Evolutionary conservation across 2,888 invertebrate genomes (phyloP), one percentile per base, ranked within the genome.

Genomic region (Netelia virgata): DNA sequence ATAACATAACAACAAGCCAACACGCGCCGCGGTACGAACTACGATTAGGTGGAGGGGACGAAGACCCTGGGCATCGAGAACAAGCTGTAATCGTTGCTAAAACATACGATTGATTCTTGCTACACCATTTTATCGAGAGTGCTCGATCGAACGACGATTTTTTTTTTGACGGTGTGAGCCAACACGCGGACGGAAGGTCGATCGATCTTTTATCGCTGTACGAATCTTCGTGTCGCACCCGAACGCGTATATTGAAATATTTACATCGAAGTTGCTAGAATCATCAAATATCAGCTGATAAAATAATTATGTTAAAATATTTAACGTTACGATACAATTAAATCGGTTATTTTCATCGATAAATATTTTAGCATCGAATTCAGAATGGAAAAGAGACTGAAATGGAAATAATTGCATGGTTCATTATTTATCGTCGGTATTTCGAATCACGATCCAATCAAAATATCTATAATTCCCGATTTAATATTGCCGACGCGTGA

Each of bases 51-150:
- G 57, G 81, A 66, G 74, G 78, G 72, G 75, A n/a, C n/a, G 28
- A 36, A 76, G 81, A 85, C 85, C 79, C 81, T 85, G 86, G 36
- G 85, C 86, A 84, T 77, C 75, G 76, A 57, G 57, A 82, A 75
- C 59, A 66, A 61, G 61, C 53, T 80, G 83, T 83, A 80, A 80
- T 72, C 20, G 59, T 74, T 63, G 74, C 78, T 75, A 47, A 74
- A 70, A 79, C 69, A 70, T 50, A 16, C 50, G 55, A 69, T 83
- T 23, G 74, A 43, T 59, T 80, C 63, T 76, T 69, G 76, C 76
- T 80, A 63, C 55, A 66, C 59, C 50, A 68, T 18, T 66, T 79
- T 66, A 50, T 50, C 64, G 69, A 43, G 20, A 11, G 11, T 41
- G 43, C 11, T 47, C 63, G 41, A 55, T 75, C 53, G 53, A 8